Evolutionary conservation across 1,140 invertebrate genomes (phyloP).

Genomic region (Drosophila sturtevanti): DNA sequence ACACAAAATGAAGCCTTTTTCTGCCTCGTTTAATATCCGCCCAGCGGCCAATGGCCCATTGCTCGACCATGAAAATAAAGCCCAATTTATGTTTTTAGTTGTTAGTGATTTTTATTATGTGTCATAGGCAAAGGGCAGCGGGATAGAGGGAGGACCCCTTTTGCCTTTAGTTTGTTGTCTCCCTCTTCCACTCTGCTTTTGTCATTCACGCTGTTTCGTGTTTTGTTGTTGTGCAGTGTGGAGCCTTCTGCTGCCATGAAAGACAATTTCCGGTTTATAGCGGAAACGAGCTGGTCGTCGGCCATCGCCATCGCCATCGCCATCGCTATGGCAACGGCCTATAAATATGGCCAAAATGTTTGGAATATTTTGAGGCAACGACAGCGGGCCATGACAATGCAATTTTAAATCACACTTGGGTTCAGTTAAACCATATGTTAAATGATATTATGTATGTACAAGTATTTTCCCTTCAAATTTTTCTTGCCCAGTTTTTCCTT

Average conservation of each 20-base stretch:
- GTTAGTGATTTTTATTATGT: constrained; percentile 81
- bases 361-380: constrained; percentile 19
- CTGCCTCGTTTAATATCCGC: constrained; percentile 62
- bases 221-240: constrained; percentile 34
- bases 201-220: constrained; percentile 22
- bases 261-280: constrained; percentile 77
- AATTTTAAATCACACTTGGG: constrained; percentile 58
- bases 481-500: not conserved
- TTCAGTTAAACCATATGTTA: constrained; percentile 2
- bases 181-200: not conserved
- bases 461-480: not conserved
- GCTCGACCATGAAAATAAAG: constrained; percentile 76
- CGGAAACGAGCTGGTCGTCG: constrained; percentile 60
- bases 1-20: constrained; percentile 59
- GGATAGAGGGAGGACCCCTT: no score
- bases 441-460: no score
- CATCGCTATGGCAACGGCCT: constrained; percentile 23
- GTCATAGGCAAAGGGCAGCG: constrained; percentile 68
- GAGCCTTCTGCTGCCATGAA: constrained; percentile 27
- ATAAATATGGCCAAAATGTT: constrained; percentile 46
- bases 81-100: constrained; percentile 81
- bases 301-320: constrained; percentile 28
- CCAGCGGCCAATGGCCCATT: constrained; percentile 41
- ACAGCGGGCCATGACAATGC: constrained; percentile 51
- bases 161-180: not conserved